Percentiles rank a stretch among this genome's conserved stretches.
These are phyloP conservation scores for Dysmachus trigonus DNA, from an alignment of 2,888 invertebrate species.

Conservation along the genomic window DNA sequence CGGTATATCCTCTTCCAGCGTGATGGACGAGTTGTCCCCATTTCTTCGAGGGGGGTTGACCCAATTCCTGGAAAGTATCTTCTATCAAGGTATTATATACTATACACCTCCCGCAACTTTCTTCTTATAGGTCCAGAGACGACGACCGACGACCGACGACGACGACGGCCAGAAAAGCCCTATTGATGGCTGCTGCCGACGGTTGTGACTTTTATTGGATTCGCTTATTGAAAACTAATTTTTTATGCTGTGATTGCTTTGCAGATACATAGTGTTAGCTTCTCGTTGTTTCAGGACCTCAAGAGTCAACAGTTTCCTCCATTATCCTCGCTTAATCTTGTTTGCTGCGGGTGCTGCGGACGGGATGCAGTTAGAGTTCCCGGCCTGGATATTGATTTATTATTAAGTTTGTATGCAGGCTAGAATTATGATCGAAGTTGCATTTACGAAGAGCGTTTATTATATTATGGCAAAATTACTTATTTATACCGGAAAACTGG, in stretches of 20 bases:
- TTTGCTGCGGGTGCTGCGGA: background rate
- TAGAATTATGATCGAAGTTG: background rate
- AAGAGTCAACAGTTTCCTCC: conserved; percentile 11
- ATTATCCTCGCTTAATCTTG: conserved; percentile 12
- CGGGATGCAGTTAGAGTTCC: background rate
- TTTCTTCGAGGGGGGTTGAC: background rate
- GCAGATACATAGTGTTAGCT: background rate
- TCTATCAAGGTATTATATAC: background rate
- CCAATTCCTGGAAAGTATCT: background rate
- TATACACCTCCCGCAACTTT: background rate
- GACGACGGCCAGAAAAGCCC: background rate
- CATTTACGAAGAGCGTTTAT: background rate
- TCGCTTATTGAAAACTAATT: conserved; percentile 7
- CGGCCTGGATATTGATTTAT: conserved; percentile 2
- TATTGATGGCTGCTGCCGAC: background rate
- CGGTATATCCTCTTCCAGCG: background rate
- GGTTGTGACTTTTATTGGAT: background rate
- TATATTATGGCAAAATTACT: background rate
- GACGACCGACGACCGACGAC: background rate
- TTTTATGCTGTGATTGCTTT: background rate
- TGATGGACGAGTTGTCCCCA: conserved; percentile 6
- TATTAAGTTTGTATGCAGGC: background rate
- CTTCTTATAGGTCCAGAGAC: no score
- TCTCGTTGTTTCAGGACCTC: background rate
- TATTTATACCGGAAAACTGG: background rate